Evolutionary conservation across 2,888 invertebrate genomes (phyloP).

Genomic region (Geotrupes spiniger): DNA sequence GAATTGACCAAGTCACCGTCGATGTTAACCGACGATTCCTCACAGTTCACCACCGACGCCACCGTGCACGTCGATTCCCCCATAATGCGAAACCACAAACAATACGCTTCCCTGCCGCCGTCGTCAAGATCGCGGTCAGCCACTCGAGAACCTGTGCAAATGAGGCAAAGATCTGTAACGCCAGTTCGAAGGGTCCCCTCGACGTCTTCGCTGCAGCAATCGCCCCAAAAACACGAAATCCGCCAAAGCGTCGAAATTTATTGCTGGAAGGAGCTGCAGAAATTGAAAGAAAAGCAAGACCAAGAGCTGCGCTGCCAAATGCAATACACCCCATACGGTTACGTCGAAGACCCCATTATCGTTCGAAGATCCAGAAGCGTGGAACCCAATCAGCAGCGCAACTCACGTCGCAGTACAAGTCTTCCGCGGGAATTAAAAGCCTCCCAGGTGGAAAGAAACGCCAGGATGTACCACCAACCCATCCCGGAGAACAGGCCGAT

Average conservation of each 20-base stretch:
- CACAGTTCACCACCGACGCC: conserved; percentile 35
- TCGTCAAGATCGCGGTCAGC: conserved; percentile 7
- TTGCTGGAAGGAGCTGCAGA: conserved; percentile 67
- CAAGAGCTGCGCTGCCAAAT: conserved; percentile 47
- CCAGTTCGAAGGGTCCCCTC: conserved; percentile 27
- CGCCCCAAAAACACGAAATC: conserved; percentile 56
- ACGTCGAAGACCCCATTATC: conserved; percentile 41
- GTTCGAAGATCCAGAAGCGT: conserved; percentile 50
- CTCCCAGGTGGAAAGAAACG: conserved; percentile 4
- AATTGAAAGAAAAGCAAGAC: conserved; percentile 62
- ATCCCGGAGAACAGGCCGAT: conserved; percentile 29
- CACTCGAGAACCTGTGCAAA: conserved; percentile 17
- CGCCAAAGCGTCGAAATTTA: conserved; percentile 62
- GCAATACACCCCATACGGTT: conserved; percentile 37
- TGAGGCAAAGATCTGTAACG: conserved; percentile 23
- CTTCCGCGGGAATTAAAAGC: conserved; percentile 38
- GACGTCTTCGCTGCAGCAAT: conserved; percentile 27
- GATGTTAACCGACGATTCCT: conserved; percentile 8
- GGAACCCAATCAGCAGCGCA: conserved; percentile 47
- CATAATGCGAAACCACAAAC: conserved; percentile 13
- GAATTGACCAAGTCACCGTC: conserved; percentile 28
- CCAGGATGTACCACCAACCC: conserved; percentile 18
- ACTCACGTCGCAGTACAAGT: conserved; percentile 48
- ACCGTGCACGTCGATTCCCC: conserved; percentile 35
- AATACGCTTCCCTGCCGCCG: conserved; percentile 14